These are phyloP conservation scores for Pachypsylla venusta DNA, from an alignment of 1,140 invertebrate species.

Conservation along the genomic window DNA sequence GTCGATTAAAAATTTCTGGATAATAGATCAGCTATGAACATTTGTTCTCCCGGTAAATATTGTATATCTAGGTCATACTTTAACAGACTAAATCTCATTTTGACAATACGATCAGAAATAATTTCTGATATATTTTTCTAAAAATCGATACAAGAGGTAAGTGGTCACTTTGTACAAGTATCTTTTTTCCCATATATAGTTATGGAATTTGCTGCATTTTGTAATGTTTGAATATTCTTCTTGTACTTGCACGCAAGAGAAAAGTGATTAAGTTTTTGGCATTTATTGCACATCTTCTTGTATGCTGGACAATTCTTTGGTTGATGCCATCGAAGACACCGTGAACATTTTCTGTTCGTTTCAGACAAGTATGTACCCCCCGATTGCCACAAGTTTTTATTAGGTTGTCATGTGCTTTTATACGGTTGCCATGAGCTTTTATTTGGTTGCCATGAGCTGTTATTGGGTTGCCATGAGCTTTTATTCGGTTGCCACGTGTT, in stretches of 20 bases:
- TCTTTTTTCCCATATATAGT: constrained; percentile 24
- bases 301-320: not conserved
- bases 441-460: not conserved
- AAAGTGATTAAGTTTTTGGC: not conserved
- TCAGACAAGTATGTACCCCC: too few relatives aligned
- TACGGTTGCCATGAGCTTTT: not conserved
- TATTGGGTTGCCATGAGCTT: too few relatives aligned
- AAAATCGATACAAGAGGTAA: constrained; percentile 18
- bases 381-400: not conserved
- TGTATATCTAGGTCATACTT: constrained; percentile 27
- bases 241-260: not conserved
- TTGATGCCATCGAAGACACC: not conserved
- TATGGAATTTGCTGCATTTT: constrained; percentile 20
- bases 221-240: not conserved
- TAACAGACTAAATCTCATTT: constrained; percentile 29
- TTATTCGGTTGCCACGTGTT: not conserved
- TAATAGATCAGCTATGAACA: constrained; percentile 26
- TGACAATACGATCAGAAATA: constrained; percentile 28
- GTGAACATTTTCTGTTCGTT: too few relatives aligned
- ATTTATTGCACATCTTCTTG: not conserved
- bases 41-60: constrained; percentile 24
- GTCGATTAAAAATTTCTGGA: constrained; percentile 21
- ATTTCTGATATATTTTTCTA: constrained; percentile 22
- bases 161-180: constrained; percentile 31
- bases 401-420: not conserved